Conservation (phyloP, 2,888 invertebrate genomes). For the Liposcelis brunnea region DNA sequence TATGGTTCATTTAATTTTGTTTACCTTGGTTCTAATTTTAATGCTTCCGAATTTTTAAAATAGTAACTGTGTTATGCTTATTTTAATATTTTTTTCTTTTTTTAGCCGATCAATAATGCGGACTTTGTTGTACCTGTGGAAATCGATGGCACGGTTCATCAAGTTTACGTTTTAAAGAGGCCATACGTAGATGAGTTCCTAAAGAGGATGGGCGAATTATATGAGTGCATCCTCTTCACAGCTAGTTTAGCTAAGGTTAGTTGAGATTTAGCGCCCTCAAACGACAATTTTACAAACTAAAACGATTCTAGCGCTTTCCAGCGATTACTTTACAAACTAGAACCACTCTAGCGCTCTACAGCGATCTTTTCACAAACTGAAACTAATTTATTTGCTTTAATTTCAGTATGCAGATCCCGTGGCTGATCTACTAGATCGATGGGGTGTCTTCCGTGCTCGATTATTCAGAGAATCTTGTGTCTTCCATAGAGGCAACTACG, state of each 20-base stretch:
- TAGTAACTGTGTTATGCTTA: not conserved
- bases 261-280: no score
- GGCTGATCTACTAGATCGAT: constrained; percentile 92
- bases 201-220: constrained; percentile 92
- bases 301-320: no score
- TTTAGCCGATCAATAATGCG: constrained; percentile 96
- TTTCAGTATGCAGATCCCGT: constrained; percentile 95
- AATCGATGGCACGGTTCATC: constrained; percentile 97
- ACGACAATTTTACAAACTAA: no score
- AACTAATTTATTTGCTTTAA: constrained; percentile 9
- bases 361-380: no score
- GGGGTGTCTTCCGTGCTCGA: constrained; percentile 90
- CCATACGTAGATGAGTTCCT: constrained; percentile 99
- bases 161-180: constrained; percentile 96
- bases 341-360: no score
- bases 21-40: no score
- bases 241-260: constrained; percentile 87
- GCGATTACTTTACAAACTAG: no score
- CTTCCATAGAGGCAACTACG: constrained; percentile 99
- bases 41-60: no score
- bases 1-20: no score
- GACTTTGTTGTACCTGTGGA: constrained; percentile 99
- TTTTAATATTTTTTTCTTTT: constrained; percentile 17
- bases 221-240: constrained; percentile 98
- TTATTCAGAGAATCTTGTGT: constrained; percentile 99